Conservation (phyloP, 2,113 vertebrate species). For the Myrmecobius fasciatus region DNA sequence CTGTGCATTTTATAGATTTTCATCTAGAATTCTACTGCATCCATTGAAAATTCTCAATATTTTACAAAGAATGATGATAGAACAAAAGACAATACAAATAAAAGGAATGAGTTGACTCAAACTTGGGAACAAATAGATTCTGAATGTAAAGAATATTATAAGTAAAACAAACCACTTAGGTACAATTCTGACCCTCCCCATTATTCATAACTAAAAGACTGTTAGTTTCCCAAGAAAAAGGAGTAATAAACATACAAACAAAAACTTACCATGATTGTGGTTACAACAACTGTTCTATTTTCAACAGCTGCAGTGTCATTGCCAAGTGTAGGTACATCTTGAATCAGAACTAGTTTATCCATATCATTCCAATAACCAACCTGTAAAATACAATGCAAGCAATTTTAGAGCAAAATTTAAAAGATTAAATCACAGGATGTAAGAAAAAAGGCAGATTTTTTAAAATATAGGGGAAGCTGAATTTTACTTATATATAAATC, state of each 20-base stretch:
- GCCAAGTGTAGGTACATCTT: constrained; percentile 92
- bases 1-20: constrained; percentile 69
- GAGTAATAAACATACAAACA: constrained; percentile 71
- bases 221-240: constrained; percentile 64
- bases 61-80: constrained; percentile 61
- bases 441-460: background rate
- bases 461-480: background rate
- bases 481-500: background rate
- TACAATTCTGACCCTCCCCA: constrained; percentile 52
- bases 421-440: background rate
- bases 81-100: constrained; percentile 63
- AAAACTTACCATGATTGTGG: constrained; percentile 97
- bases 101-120: constrained; percentile 1
- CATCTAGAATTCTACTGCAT: constrained; percentile 64
- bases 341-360: constrained; percentile 97
- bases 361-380: constrained; percentile 99
- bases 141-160: constrained; percentile 54
- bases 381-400: constrained; percentile 82
- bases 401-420: constrained; percentile 49
- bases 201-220: constrained; percentile 48
- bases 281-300: constrained; percentile 96
- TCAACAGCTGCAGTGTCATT: constrained; percentile 95
- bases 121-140: constrained; percentile 51
- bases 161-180: constrained; percentile 55
- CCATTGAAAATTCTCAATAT: constrained; percentile 58